Evolutionary conservation across 2,113 vertebrate genomes (phyloP), one percentile per base, ranked within the genome.

Genomic region (Colius striatus): DNA sequence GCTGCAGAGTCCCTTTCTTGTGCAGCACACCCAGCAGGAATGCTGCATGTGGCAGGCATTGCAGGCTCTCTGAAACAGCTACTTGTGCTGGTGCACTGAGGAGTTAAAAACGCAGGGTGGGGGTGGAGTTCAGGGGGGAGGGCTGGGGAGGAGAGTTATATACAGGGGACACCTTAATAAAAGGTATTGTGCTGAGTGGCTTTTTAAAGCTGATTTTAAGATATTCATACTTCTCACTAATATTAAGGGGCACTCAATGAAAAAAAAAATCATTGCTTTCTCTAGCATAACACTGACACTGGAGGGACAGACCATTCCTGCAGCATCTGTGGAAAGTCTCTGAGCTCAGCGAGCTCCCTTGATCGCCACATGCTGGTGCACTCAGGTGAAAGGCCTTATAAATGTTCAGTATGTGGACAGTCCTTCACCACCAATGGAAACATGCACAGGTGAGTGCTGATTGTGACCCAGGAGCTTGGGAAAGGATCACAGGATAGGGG

Each of bases 381-480:
- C 98, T 99, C 99, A 77, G 99, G 99, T 34, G 99, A 99, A 98
- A 97, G 99, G 81, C 99, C 99, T 63, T 99, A 99, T 97, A 99
- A 98, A 83, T 99, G 99, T 84, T 97, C 95, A 7, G 97, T 99
- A 93, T 99, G 99, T 50, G 98, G 98, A 68, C 99, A 99, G 97
- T 99, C 99, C n/a, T 99, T 99, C 97, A 99, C 99, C 97, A 99
- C 99, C 98, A 99, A 99, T 86, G 99, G 99, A 88, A 99, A 99
- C 98, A 99, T 99, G 99, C 99, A 99, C 99, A 99, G 99, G 99
- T 99, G 96, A 97, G 97, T 97, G 58, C 87, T 48, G 30, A 25
- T 66, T 0, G 6, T 80, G 38, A 83, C 66, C 25, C 41, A 65
- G 43, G 32, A 58, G 22, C 51, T 34, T 78, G 62, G 62, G 72